Evolutionary conservation across 2,888 invertebrate species (phyloP).

Genomic region (Cerceris rybyensis): DNA sequence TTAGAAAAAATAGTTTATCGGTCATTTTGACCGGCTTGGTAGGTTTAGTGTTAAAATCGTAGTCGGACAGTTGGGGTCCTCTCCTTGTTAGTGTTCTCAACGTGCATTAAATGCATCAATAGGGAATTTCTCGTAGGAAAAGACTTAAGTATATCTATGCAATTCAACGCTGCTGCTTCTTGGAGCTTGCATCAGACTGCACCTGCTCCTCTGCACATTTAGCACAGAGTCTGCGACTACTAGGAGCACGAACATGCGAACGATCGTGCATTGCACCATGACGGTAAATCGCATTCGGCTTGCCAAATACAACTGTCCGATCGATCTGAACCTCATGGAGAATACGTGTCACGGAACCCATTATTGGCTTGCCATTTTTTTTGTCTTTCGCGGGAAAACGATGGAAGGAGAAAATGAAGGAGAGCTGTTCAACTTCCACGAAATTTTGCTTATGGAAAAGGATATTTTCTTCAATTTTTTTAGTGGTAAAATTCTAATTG

Average conservation of each 20-base stretch:
- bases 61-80: too few relatives aligned
- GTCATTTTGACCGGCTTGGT: too few relatives aligned
- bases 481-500: too few relatives aligned
- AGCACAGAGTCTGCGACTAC: constrained; percentile 4
- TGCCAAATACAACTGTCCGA: not conserved
- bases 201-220: constrained; percentile 21
- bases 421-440: not conserved
- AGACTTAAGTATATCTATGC: too few relatives aligned
- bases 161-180: too few relatives aligned
- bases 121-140: too few relatives aligned
- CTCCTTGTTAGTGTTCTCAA: too few relatives aligned
- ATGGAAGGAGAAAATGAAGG: not conserved
- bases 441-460: too few relatives aligned
- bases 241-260: not conserved
- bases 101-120: too few relatives aligned
- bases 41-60: too few relatives aligned
- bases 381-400: not conserved
- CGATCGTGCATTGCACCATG: not conserved
- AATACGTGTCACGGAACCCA: not conserved
- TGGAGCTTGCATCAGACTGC: not conserved
- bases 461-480: too few relatives aligned
- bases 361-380: not conserved
- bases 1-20: too few relatives aligned
- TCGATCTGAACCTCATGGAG: not conserved
- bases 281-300: not conserved